phyloP scores from a whole-genome alignment of 2,113 vertebrate genomes.

The Oncorhynchus tshawytscha region DNA sequence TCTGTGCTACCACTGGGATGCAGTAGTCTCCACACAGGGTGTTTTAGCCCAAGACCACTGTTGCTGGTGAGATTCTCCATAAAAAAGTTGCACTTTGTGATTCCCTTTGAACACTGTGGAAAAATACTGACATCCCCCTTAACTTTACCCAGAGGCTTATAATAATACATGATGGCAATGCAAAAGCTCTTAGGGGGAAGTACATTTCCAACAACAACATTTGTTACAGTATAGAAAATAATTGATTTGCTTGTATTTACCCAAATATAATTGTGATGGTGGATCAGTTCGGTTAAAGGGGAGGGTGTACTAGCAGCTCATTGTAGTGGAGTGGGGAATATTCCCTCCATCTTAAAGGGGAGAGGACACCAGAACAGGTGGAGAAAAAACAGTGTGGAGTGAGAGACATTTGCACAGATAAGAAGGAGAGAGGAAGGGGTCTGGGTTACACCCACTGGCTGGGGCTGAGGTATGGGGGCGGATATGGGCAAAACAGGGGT shows the following conservation, averaged over 20 bases:
- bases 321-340: conserved; percentile 25
- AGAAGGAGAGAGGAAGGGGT: conserved; percentile 3
- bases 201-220: neutral
- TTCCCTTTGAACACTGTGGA: conserved; percentile 37
- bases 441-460: conserved; percentile 35
- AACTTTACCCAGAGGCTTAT: conserved; percentile 24
- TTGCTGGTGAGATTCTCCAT: conserved; percentile 51
- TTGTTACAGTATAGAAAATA: neutral
- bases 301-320: conserved; percentile 28
- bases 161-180: neutral
- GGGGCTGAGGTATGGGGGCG: conserved; percentile 27
- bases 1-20: conserved; percentile 15
- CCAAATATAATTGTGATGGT: conserved; percentile 8
- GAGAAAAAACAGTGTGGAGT: conserved; percentile 19
- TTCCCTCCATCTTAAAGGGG: conserved; percentile 12
- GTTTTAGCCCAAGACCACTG: conserved; percentile 51
- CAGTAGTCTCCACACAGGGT: conserved; percentile 1
- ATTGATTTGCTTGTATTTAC: neutral
- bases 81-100: conserved; percentile 55
- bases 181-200: neutral
- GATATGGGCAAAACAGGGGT: conserved; percentile 28
- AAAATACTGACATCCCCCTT: conserved; percentile 15
- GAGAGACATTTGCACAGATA: conserved; percentile 13
- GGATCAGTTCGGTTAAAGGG: conserved; percentile 14
- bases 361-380: conserved; percentile 13